phyloP scores from a whole-genome alignment of 2,797 vertebrate species.

The Hemitrygon akajei region DNA sequence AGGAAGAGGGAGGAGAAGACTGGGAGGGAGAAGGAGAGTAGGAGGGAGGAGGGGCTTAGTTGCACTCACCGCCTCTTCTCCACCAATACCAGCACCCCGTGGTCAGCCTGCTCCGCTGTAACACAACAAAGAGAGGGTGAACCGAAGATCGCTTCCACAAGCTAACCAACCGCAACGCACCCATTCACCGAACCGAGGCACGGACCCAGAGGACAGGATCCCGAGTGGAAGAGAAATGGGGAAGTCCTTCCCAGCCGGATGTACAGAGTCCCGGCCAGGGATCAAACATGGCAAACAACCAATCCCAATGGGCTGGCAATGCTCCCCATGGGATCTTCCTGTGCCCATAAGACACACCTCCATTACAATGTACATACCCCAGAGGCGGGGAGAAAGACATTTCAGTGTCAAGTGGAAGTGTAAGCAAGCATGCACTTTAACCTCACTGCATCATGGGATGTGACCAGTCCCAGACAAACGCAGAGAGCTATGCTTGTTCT shows the following conservation, averaged over 20 bases:
- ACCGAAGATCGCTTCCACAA: background rate
- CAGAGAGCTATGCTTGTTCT: background rate
- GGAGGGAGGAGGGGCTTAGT: too few relatives aligned
- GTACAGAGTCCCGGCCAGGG: background rate
- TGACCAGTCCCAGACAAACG: background rate
- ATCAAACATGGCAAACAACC: background rate
- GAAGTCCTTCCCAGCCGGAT: background rate
- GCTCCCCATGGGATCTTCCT: background rate
- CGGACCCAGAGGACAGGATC: too few relatives aligned
- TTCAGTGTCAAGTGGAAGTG: too few relatives aligned
- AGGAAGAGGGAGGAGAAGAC: too few relatives aligned
- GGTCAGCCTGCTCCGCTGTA: constrained; percentile 77
- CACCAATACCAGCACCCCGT: constrained; percentile 82
- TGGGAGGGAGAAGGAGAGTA: too few relatives aligned
- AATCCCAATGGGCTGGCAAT: too few relatives aligned
- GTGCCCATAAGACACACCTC: background rate
- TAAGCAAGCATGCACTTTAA: background rate
- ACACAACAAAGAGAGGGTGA: constrained; percentile 34
- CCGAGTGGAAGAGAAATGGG: background rate
- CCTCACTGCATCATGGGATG: background rate
- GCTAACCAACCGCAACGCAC: too few relatives aligned
- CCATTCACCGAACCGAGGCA: too few relatives aligned
- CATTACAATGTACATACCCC: background rate
- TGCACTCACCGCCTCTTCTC: constrained; percentile 73
- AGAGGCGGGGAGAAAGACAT: background rate